These are phyloP conservation scores for Oreonectes daqikongensis DNA, from an alignment of 2,797 vertebrate genomes.

Conservation along the genomic window DNA sequence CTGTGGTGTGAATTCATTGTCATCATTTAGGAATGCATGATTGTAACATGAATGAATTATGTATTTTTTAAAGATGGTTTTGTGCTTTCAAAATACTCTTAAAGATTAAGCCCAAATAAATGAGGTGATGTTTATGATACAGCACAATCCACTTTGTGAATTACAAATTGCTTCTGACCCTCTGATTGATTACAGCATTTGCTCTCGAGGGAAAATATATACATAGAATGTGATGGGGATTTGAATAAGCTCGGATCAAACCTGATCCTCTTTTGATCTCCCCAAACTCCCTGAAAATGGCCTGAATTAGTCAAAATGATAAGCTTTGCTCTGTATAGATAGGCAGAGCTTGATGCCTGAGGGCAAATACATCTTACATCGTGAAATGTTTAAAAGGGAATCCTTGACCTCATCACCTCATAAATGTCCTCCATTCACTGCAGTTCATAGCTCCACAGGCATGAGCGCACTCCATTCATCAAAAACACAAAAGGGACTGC, in stretches of 20 bases:
- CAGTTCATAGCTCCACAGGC: not conserved
- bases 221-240: constrained; percentile 6
- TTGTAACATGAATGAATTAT: constrained; percentile 12
- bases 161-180: constrained; percentile 22
- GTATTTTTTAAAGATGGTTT: constrained; percentile 14
- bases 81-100: constrained; percentile 1
- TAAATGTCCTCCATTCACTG: not conserved
- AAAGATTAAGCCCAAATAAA: constrained; percentile 18
- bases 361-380: not conserved
- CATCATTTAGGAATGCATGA: not conserved
- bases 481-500: not conserved
- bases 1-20: not conserved
- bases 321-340: constrained; percentile 1
- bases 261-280: not conserved
- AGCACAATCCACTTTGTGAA: not conserved
- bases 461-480: not conserved
- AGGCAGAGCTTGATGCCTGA: not conserved
- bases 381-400: not conserved
- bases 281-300: not conserved
- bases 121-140: constrained; percentile 1
- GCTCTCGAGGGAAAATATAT: constrained; percentile 3
- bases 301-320: constrained; percentile 15
- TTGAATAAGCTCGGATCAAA: constrained; percentile 1
- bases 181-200: constrained; percentile 12
- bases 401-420: constrained; percentile 4